Base-by-base conservation (phyloP, 2,888 invertebrate species). In the Protophormia terraenovae region DNA sequence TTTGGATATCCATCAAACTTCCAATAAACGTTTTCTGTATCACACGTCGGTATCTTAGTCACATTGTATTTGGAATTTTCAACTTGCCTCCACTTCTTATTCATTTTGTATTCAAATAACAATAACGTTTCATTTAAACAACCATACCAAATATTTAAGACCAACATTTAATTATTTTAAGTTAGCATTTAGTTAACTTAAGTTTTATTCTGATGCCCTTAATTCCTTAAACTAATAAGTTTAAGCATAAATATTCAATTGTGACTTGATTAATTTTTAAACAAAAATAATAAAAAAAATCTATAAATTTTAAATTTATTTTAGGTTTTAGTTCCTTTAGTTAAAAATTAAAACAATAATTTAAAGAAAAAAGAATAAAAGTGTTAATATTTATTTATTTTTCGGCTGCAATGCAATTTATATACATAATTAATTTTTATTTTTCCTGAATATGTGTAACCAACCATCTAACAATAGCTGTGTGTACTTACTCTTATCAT, bases 121-220 rank as follows among this genome's bases (percentile, higher is more conserved):
- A 22, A 64, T 14, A 14, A 55, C 10, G n/a, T n/a, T n/a, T n/a
- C n/a, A n/a, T n/a, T n/a, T n/a, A n/a, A 58, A 73, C 82, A 90
- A 88, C 87, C 87, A 90, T 90, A 91, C 90, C 90, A 91, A 90
- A 90, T 89, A 90, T 88, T 88, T 86, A 88, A 87, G 88, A 84
- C 86, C 87, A 90, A 89, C 64, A 64, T 87, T 87, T 77, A 88
- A 71, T 87, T 86, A 88, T 88, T 90, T 89, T 90, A 90, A 90
- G 90, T 90, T 89, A 90, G 89, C 85, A 86, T 87, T 86, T 82
- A 85, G 85, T 82, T 82, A 73, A 81, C 84, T 67, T 84, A 80
- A 72, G 84, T 62, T 76, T 41, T 12, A 77, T 19, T 35, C 6
- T 35, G 16, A 38, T n/a, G 22, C 3, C 38, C 8, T 55, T 55